These are phyloP conservation scores for Troides oblongomaculatus DNA, from an alignment of 2,888 invertebrate genomes.

Conservation along the genomic window DNA sequence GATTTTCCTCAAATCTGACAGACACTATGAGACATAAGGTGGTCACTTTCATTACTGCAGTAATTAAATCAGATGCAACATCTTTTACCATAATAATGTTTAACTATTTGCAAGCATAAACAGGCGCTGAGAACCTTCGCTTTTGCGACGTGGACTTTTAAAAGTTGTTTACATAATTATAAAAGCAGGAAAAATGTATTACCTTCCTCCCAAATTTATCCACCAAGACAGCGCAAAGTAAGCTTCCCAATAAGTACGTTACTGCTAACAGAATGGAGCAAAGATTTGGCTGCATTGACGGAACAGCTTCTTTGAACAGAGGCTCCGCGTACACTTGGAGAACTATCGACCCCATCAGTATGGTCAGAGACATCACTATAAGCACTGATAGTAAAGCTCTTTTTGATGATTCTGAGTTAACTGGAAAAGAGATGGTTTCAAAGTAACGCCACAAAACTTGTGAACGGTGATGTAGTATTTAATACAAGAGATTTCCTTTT, in stretches of 20 bases:
- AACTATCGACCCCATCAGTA: conserved; percentile 65
- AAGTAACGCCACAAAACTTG: background rate
- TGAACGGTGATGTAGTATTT: no score
- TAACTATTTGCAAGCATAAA: no score
- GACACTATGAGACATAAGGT: no score
- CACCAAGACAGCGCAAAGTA: conserved; percentile 50
- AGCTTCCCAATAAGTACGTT: conserved; percentile 53
- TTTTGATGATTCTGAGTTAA: conserved; percentile 56
- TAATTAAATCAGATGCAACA: no score
- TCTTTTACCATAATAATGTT: no score
- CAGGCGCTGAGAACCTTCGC: no score
- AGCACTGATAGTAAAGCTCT: conserved; percentile 51
- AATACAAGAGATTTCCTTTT: no score
- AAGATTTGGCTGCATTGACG: conserved; percentile 60
- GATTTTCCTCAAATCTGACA: no score
- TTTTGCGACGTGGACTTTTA: no score
- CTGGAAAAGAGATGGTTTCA: conserved; percentile 40
- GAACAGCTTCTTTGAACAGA: conserved; percentile 63
- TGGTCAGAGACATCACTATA: conserved; percentile 51
- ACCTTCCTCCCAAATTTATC: conserved; percentile 68
- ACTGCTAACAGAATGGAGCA: conserved; percentile 64
- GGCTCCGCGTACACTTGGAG: conserved; percentile 70
- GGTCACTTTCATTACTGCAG: no score
- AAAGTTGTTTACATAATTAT: no score
- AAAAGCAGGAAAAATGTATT: background rate